A percentile compares a stretch with the other conserved stretches of the same genome.
Evolutionary conservation across 2,113 vertebrate species (phyloP).

Genomic region (Myotis yumanensis): DNA sequence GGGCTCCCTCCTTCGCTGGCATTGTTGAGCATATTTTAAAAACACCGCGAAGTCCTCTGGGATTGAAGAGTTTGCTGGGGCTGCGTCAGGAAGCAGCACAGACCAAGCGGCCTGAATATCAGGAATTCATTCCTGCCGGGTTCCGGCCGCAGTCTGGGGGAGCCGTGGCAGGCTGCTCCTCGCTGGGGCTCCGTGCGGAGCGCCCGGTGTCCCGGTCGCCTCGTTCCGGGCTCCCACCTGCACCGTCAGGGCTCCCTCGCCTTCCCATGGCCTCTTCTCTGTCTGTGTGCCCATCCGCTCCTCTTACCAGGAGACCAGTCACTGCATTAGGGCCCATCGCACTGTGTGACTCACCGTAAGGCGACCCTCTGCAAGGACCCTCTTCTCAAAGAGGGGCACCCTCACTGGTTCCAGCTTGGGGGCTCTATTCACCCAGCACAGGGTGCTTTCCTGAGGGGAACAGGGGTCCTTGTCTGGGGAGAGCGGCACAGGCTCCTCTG

Average conservation of each 20-base stretch:
- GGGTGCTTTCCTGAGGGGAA: background rate
- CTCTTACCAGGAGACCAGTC: background rate
- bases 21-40: background rate
- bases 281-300: background rate
- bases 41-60: background rate
- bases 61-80: background rate
- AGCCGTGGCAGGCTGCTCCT: background rate
- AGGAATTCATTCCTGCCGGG: background rate
- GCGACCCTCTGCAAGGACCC: background rate
- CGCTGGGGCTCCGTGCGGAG: too few species aligned
- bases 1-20: background rate
- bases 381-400: background rate
- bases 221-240: background rate
- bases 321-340: background rate
- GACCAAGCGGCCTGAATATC: background rate
- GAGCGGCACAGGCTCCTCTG: background rate
- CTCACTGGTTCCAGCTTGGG: background rate
- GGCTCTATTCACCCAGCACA: background rate
- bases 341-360: background rate
- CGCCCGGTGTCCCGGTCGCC: background rate
- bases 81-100: too few species aligned
- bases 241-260: too few species aligned
- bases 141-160: background rate
- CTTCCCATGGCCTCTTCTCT: background rate
- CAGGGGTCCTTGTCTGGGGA: background rate